Percentiles rank a stretch among this genome's conserved stretches.
phyloP scores from a whole-genome alignment of 1,140 invertebrate genomes.

The Microplitis mediator region DNA sequence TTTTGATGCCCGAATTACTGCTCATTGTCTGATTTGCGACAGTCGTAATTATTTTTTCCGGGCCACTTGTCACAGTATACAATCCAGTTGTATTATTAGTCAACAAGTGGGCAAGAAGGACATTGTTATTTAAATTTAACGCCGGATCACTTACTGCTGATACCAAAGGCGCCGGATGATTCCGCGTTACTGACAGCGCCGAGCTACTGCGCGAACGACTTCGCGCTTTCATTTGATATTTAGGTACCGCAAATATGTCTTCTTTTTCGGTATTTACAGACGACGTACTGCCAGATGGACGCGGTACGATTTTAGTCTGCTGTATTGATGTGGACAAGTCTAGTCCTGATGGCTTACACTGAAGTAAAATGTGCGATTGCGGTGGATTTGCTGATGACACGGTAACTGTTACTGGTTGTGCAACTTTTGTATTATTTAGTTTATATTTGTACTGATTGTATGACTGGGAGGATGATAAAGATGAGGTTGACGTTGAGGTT shows the following conservation, averaged over 20 bases:
- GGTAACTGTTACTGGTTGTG: constrained; percentile 44
- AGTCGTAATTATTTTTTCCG: constrained; percentile 45
- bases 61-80: constrained; percentile 46
- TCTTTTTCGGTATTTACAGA: constrained; percentile 49
- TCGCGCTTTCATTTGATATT: constrained; percentile 61
- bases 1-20: constrained; percentile 38
- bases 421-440: constrained; percentile 26
- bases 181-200: constrained; percentile 49
- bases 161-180: constrained; percentile 62
- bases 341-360: constrained; percentile 49
- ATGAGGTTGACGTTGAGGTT: too few relatives aligned
- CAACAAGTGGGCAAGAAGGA: constrained; percentile 70
- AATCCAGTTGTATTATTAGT: constrained; percentile 59
- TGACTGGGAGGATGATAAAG: constrained; percentile 30
- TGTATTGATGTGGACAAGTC: constrained; percentile 53
- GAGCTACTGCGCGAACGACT: constrained; percentile 62
- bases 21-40: constrained; percentile 35
- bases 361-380: constrained; percentile 48
- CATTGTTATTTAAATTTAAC: constrained; percentile 64
- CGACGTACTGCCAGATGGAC: constrained; percentile 28
- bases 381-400: constrained; percentile 42
- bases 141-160: constrained; percentile 66
- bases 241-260: constrained; percentile 63
- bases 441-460: constrained; percentile 58
- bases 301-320: constrained; percentile 53